Evolutionary conservation across 2,797 vertebrate species (phyloP).

Genomic region (Tokudaia tokunoshimensis): DNA sequence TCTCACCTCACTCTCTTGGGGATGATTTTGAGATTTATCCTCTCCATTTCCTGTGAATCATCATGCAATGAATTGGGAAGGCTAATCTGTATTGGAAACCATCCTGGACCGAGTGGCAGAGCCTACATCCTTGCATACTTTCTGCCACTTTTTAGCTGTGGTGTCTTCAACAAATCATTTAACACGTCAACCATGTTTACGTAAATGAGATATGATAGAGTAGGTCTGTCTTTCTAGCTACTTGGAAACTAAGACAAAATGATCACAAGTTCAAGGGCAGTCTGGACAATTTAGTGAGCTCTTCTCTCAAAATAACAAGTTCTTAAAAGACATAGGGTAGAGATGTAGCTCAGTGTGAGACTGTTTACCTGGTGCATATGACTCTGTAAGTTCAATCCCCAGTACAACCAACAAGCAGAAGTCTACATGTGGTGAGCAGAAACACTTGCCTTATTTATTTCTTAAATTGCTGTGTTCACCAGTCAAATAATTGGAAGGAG

Average conservation of each 20-base stretch:
- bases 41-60: neutral
- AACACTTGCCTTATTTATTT: neutral
- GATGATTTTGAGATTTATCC: constrained; percentile 19
- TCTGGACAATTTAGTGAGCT: neutral
- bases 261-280: neutral
- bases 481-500: neutral
- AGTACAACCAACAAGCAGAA: neutral
- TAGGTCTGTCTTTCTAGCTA: neutral
- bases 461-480: neutral
- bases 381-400: neutral
- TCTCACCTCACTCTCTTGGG: neutral
- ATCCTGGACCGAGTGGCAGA: too few relatives aligned
- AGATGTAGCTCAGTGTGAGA: neutral
- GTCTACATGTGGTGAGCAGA: neutral
- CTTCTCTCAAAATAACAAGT: neutral
- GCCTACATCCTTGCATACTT: neutral
- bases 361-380: neutral
- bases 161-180: neutral
- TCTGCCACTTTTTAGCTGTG: neutral
- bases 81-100: neutral
- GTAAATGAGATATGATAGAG: neutral
- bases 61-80: neutral
- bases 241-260: neutral
- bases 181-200: neutral
- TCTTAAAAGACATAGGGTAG: neutral